These are phyloP conservation scores for Laterallus jamaicensis DNA, from an alignment of 2,113 vertebrate species.

Conservation along the genomic window DNA sequence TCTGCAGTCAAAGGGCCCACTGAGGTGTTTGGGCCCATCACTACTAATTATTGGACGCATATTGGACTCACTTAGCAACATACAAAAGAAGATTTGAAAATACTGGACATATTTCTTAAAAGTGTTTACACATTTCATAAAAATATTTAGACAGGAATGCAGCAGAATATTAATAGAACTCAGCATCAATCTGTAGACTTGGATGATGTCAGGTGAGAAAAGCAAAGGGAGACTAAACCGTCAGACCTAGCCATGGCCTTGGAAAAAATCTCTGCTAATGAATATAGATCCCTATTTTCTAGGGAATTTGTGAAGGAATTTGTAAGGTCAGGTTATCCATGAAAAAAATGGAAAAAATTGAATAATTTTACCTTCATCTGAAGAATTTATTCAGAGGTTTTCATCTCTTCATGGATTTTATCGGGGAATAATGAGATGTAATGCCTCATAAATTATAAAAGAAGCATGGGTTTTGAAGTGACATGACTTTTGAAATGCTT, in stretches of 20 bases:
- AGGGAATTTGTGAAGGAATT: constrained; percentile 8
- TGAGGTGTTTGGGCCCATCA: not conserved
- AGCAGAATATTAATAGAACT: not conserved
- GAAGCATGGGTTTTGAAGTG: not conserved
- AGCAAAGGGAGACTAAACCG: not conserved
- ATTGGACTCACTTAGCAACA: not conserved
- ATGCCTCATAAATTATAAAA: constrained; percentile 58
- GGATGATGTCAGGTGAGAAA: not conserved
- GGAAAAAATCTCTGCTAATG: not conserved
- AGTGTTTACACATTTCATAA: not conserved
- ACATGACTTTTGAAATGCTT: not conserved
- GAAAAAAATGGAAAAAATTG: not conserved
- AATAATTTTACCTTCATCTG: not conserved
- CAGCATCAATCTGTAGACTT: not conserved
- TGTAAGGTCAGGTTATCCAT: not conserved
- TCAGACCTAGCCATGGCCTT: not conserved
- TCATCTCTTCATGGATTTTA: not conserved
- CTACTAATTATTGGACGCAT: not conserved
- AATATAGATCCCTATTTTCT: not conserved
- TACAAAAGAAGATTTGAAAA: not conserved
- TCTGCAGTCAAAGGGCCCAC: not conserved
- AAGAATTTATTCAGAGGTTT: constrained; percentile 19
- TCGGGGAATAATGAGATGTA: constrained; percentile 41
- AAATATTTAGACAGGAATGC: not conserved
- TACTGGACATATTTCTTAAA: not conserved